These are phyloP conservation scores for Vireo griseus DNA, from an alignment of 2,797 vertebrate species.

Conservation along the genomic window DNA sequence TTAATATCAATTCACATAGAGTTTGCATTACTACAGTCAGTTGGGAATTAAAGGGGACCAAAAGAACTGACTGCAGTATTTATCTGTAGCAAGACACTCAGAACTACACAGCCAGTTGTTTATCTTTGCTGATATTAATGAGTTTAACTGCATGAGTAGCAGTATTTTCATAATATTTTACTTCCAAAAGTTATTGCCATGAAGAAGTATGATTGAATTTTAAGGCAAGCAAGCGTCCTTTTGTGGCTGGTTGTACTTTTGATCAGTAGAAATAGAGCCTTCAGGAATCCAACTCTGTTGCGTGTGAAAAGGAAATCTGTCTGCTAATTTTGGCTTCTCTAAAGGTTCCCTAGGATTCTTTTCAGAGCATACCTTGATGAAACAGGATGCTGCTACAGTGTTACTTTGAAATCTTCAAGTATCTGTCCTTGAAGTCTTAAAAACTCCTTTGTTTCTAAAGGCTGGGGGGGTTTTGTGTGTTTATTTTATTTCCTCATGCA, in stretches of 20 bases:
- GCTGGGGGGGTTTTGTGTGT: rapidly evolving
- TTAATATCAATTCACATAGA: background rate
- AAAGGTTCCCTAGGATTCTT: background rate
- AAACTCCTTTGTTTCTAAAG: background rate
- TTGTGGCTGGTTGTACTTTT: background rate
- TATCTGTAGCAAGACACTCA: background rate
- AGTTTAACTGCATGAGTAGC: background rate
- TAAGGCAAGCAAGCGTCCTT: background rate
- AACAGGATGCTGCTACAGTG: background rate
- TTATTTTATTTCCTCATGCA: background rate
- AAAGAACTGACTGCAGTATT: background rate
- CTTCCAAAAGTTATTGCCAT: background rate
- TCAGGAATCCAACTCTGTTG: background rate
- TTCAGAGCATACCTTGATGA: background rate
- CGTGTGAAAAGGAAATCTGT: background rate
- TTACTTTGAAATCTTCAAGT: background rate
- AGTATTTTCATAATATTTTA: background rate
- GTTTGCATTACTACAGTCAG: background rate
- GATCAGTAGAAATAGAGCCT: background rate
- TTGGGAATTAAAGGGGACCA: background rate
- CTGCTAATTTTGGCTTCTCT: background rate
- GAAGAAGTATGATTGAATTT: background rate
- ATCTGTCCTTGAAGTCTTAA: background rate
- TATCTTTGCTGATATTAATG: background rate
- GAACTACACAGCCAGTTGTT: background rate